These are phyloP conservation scores for Valencia hispanica DNA, from an alignment of 2,797 vertebrate species.

Conservation along the genomic window DNA sequence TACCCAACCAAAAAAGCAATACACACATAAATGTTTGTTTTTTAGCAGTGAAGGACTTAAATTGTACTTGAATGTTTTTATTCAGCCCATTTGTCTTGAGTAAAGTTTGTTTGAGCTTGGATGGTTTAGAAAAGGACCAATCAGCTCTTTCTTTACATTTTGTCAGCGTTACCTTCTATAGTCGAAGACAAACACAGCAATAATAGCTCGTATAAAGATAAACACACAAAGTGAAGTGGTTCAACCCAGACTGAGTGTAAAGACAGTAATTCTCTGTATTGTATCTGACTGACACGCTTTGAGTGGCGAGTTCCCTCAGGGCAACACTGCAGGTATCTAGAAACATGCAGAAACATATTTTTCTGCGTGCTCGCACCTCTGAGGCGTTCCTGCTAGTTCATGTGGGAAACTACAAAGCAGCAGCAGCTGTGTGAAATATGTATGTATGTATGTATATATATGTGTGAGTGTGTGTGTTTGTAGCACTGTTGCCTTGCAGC, in stretches of 20 bases:
- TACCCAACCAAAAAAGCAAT: not conserved
- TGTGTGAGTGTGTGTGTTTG: no score
- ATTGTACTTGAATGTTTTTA: not conserved
- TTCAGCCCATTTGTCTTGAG: not conserved
- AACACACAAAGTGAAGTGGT: not conserved
- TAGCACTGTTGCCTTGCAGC: no score
- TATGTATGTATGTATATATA: not conserved
- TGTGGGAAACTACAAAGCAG: not conserved
- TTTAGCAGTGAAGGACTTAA: not conserved
- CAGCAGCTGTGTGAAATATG: not conserved
- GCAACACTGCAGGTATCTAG: not conserved
- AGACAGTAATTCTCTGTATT: not conserved
- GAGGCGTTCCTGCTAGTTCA: not conserved
- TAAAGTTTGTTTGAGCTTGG: no score
- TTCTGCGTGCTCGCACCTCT: not conserved
- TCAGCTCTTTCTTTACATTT: no score
- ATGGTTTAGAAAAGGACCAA: no score
- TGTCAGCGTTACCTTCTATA: not conserved
- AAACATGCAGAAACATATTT: conserved; percentile 2
- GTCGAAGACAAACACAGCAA: no score
- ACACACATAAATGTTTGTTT: not conserved
- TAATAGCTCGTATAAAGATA: not conserved
- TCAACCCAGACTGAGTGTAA: not conserved
- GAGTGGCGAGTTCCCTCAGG: not conserved
- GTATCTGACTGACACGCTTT: not conserved